phyloP scores from a whole-genome alignment of 2,113 vertebrate species.

The Oxyura jamaicensis region DNA sequence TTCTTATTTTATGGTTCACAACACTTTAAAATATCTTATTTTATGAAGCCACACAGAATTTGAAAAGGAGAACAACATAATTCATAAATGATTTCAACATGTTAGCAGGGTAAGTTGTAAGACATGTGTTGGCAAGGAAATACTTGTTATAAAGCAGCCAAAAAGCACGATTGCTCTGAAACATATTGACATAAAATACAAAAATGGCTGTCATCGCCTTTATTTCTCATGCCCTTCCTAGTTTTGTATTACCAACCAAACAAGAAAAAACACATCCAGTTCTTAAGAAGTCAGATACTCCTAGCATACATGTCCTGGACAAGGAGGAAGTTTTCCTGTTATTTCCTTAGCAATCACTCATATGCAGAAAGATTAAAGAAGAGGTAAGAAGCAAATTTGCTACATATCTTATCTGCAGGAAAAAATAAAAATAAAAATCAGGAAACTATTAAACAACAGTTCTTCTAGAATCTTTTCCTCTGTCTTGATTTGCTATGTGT shows the following conservation, averaged over 20 bases:
- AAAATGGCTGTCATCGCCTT: not conserved
- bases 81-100: conserved; percentile 10
- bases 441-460: not conserved
- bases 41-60: not conserved
- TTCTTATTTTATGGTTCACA: not conserved
- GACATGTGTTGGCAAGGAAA: not conserved
- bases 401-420: not conserved
- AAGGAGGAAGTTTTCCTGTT: not conserved
- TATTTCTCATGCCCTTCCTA: not conserved
- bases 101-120: not conserved
- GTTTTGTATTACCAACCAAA: not conserved
- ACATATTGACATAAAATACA: not conserved
- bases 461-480: not conserved
- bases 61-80: not conserved
- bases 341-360: not conserved
- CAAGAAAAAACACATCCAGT: not conserved
- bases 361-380: not conserved
- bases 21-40: not conserved
- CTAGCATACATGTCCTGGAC: not conserved
- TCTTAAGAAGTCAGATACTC: not conserved
- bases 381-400: not conserved
- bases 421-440: not conserved
- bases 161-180: not conserved
- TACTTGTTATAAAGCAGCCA: not conserved
- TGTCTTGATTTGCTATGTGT: not conserved